Conservation (phyloP, 2,888 invertebrate genomes). For the Pecten maximus region DNA sequence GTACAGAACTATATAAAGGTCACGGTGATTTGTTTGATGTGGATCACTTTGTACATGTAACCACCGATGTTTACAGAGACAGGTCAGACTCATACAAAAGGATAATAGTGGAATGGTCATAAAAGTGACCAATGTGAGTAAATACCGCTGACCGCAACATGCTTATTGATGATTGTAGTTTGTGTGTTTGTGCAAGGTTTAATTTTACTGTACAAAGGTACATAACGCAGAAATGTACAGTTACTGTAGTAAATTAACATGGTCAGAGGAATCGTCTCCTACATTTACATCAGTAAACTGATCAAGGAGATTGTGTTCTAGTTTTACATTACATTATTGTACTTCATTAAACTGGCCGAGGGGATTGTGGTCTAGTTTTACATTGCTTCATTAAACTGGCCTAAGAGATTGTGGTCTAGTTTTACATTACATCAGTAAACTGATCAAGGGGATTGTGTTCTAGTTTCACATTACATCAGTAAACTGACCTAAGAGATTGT, state of each 20-base stretch:
- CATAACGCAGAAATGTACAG: neutral
- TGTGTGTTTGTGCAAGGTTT: conserved; percentile 5
- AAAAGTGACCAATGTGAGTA: conserved; percentile 17
- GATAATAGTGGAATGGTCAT: conserved; percentile 27
- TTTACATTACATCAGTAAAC: no score
- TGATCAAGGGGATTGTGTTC: no score
- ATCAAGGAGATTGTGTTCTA: no score
- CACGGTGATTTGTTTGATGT: neutral
- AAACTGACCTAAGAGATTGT: no score
- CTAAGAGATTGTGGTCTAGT: no score
- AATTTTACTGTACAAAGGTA: neutral
- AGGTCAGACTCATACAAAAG: conserved; percentile 9
- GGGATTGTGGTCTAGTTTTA: no score
- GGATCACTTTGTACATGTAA: neutral
- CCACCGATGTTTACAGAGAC: neutral
- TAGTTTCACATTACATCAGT: no score
- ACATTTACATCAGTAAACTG: no score
- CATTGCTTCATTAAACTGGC: no score
- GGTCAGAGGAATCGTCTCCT: neutral
- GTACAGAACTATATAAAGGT: neutral
- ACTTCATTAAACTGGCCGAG: no score
- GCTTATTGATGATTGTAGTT: neutral
- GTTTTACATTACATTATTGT: no score
- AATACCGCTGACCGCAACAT: conserved; percentile 10
- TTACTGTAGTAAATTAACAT: neutral